A percentile compares a stretch with the other conserved stretches of the same genome.
phyloP scores from a whole-genome alignment of 2,888 invertebrate species.

The Hydropsyche betteni region DNA sequence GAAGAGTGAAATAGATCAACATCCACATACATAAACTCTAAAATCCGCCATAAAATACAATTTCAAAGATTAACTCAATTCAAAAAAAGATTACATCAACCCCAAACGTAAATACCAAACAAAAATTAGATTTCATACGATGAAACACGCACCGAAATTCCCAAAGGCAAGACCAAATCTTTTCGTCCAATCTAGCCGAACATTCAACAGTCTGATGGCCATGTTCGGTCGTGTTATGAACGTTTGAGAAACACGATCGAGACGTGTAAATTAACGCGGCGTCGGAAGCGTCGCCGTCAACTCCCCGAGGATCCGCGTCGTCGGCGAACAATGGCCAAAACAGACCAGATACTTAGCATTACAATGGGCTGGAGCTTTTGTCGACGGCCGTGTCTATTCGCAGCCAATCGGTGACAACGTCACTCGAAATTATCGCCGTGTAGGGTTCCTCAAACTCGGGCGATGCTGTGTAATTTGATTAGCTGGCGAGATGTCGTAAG shows the following conservation, averaged over 20 bases:
- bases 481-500: too few relatives aligned
- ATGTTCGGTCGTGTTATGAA: not conserved
- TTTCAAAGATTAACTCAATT: too few relatives aligned
- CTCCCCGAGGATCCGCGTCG: constrained; percentile 17
- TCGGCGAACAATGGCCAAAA: constrained; percentile 30
- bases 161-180: too few relatives aligned
- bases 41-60: too few relatives aligned
- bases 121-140: too few relatives aligned
- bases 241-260: not conserved
- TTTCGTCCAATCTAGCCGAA: too few relatives aligned
- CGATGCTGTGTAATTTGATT: too few relatives aligned
- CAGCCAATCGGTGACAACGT: constrained; percentile 28
- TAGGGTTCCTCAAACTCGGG: not conserved
- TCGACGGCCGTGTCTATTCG: constrained; percentile 30
- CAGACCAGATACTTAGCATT: constrained; percentile 44
- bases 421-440: constrained; percentile 34
- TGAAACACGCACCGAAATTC: too few relatives aligned
- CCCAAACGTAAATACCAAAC: too few relatives aligned
- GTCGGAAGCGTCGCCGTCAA: constrained; percentile 30
- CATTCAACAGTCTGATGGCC: not conserved
- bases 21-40: too few relatives aligned
- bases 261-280: constrained; percentile 4
- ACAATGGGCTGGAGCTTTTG: constrained; percentile 39
- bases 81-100: too few relatives aligned
- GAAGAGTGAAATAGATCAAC: too few relatives aligned